Evolutionary conservation across 2,888 invertebrate species (phyloP).

Genomic region (Euclidia mi): DNA sequence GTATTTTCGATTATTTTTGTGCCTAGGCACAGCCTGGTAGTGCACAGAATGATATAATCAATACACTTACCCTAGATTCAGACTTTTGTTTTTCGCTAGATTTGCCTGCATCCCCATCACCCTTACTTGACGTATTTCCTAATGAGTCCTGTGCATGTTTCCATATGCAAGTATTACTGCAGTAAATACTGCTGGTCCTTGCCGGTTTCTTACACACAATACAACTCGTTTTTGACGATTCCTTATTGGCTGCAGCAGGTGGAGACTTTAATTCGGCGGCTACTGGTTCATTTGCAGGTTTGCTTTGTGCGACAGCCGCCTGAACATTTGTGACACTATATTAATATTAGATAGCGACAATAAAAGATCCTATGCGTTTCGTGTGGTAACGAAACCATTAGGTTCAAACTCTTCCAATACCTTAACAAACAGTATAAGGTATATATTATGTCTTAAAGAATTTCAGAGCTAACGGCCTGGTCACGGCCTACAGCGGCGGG

Average conservation of each 20-base stretch:
- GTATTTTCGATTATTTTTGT: no score
- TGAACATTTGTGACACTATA: no score
- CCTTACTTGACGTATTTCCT: conserved; percentile 63
- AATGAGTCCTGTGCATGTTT: conserved; percentile 94
- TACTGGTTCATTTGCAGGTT: conserved; percentile 49
- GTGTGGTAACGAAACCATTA: no score
- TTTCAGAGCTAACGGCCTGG: no score
- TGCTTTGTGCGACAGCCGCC: conserved; percentile 1
- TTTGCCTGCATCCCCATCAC: conserved; percentile 68
- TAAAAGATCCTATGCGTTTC: no score
- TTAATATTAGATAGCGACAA: neutral
- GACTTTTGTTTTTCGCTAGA: conserved; percentile 72
- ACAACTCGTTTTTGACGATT: conserved; percentile 87
- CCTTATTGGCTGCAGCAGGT: conserved; percentile 49
- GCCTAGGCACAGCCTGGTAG: no score
- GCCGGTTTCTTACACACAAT: conserved; percentile 95
- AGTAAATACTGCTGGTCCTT: conserved; percentile 96
- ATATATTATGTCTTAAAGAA: no score
- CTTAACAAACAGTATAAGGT: no score
- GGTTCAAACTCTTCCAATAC: no score
- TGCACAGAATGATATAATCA: no score
- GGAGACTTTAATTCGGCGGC: conserved; percentile 44
- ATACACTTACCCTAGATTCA: conserved; percentile 79
- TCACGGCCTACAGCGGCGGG: no score
- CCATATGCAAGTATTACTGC: conserved; percentile 96